These are phyloP conservation scores for Epistrophe grossulariae DNA, from an alignment of 2,888 invertebrate genomes.

Conservation along the genomic window DNA sequence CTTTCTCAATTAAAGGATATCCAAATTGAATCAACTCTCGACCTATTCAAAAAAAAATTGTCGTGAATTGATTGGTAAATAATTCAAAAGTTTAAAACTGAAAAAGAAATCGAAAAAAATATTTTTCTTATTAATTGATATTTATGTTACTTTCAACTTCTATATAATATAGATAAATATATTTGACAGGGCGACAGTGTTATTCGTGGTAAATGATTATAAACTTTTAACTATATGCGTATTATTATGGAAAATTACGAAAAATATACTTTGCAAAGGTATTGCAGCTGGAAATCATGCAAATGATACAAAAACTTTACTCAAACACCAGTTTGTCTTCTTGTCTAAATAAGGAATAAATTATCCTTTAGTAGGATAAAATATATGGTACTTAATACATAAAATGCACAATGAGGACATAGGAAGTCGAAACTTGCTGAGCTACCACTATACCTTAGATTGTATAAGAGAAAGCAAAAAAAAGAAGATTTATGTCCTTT, in stretches of 20 bases:
- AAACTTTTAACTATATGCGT: no score
- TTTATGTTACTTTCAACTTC: background rate
- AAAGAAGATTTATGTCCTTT: background rate
- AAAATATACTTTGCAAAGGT: background rate
- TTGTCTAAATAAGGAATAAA: background rate
- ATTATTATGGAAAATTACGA: no score
- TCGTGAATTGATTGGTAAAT: background rate
- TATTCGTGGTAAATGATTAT: no score
- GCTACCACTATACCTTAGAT: background rate
- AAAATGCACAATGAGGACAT: background rate
- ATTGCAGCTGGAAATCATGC: background rate
- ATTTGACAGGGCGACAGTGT: no score
- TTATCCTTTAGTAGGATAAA: background rate
- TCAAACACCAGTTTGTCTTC: background rate
- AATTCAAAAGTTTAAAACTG: background rate
- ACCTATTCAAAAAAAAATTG: background rate
- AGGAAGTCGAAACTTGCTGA: background rate
- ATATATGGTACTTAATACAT: background rate
- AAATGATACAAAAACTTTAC: background rate
- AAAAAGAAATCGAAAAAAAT: background rate
- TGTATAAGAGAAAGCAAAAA: background rate
- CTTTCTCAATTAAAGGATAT: background rate
- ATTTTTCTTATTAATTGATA: background rate
- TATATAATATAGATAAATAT: no score
- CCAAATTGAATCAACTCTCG: background rate